Percentiles rank a stretch among this genome's conserved stretches.
These are phyloP conservation scores for Lytechinus pictus DNA, from an alignment of 35 echinoderm and acorn worm genomes.

Conservation along the genomic window DNA sequence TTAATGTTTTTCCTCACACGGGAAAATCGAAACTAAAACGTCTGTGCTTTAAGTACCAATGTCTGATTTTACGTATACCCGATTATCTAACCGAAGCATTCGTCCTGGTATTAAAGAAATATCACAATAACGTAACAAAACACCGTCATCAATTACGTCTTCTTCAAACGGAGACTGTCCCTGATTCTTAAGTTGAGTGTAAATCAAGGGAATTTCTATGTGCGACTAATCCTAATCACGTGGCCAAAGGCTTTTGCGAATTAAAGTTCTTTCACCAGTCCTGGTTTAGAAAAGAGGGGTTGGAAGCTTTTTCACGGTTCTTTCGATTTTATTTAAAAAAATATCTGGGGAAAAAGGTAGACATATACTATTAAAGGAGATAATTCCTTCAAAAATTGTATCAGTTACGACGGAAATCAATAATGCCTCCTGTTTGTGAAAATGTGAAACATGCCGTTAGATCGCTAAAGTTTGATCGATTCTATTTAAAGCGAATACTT, in stretches of 20 bases:
- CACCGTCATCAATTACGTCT: not conserved
- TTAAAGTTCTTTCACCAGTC: not conserved
- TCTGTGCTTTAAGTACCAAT: not conserved
- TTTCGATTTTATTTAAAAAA: too few species aligned
- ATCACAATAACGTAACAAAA: not conserved
- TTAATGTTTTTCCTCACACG: not conserved
- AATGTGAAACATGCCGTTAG: too few species aligned
- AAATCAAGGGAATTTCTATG: not conserved
- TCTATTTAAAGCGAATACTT: too few species aligned
- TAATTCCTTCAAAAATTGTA: not conserved
- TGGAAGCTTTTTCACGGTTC: too few species aligned
- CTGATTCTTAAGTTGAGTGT: not conserved
- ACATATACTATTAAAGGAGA: not conserved
- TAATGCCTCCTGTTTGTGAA: too few species aligned
- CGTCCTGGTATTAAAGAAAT: too few species aligned
- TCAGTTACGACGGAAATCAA: not conserved
- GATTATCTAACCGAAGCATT: too few species aligned
- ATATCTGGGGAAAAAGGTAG: too few species aligned
- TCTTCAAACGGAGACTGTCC: not conserved
- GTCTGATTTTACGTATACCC: not conserved
- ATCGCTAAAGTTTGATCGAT: too few species aligned
- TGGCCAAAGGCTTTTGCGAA: not conserved
- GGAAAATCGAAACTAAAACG: not conserved
- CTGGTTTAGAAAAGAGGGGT: too few species aligned
- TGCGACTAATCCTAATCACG: not conserved